These are phyloP conservation scores for Euthynnus affinis DNA, from an alignment of 2,797 vertebrate species.

Conservation along the genomic window DNA sequence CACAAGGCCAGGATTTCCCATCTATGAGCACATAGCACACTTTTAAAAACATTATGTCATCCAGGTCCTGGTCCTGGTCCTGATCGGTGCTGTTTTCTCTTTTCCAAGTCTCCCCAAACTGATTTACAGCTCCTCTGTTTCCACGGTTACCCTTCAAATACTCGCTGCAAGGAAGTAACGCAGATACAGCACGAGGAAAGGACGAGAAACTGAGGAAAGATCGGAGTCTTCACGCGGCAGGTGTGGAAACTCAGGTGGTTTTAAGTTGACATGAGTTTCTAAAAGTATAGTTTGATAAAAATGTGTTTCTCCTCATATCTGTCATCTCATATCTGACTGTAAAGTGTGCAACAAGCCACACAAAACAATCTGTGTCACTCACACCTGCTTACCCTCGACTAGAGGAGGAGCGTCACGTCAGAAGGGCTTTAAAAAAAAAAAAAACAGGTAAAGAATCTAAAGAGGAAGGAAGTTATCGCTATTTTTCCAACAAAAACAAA, in stretches of 20 bases:
- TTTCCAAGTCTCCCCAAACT: no score
- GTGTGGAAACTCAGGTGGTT: no score
- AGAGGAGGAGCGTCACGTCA: not conserved
- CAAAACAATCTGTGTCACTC: not conserved
- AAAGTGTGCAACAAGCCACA: not conserved
- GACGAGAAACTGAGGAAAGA: no score
- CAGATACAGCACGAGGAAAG: not conserved
- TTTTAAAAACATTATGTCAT: no score
- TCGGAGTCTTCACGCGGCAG: no score
- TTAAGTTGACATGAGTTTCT: not conserved
- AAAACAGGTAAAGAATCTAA: not conserved
- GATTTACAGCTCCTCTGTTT: no score
- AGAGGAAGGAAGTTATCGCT: not conserved
- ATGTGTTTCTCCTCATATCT: no score
- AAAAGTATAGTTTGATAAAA: no score
- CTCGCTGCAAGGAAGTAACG: not conserved
- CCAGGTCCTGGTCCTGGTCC: no score
- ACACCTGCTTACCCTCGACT: not conserved
- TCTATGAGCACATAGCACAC: not conserved
- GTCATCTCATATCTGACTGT: not conserved
- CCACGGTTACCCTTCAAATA: not conserved
- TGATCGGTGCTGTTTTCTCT: no score
- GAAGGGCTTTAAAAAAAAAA: not conserved
- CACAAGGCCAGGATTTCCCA: not conserved
- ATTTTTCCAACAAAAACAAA: no score